Conservation (phyloP, 2,797 vertebrate genomes). For the Pyrocephalus nanus region DNA sequence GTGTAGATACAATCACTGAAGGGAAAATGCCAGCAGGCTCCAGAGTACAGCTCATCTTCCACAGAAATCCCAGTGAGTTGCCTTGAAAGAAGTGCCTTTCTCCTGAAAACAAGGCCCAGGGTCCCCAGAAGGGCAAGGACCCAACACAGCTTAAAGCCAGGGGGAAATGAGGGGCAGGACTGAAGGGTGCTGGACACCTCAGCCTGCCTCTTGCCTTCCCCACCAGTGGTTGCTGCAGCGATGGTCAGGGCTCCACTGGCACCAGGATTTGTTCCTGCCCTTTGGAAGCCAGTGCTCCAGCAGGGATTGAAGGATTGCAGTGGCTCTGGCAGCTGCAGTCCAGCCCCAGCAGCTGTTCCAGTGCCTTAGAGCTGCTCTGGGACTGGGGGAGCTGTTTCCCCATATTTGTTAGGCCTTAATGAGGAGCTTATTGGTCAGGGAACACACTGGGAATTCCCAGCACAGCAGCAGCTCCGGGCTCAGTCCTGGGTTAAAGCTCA, state of each 20-base stretch:
- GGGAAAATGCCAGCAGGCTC: neutral
- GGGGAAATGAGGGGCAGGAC: neutral
- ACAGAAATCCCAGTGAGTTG: neutral
- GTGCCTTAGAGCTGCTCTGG: neutral
- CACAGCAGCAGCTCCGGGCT: rapidly evolving
- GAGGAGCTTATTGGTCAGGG: neutral
- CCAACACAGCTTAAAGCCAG: neutral
- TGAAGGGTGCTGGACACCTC: neutral
- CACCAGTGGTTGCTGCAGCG: neutral
- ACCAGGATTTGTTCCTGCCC: neutral
- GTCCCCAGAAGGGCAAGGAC: neutral
- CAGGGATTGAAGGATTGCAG: neutral
- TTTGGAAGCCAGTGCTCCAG: neutral
- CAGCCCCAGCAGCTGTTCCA: neutral
- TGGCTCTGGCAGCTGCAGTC: neutral
- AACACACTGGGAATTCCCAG: neutral
- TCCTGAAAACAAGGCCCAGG: neutral
- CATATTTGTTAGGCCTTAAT: neutral
- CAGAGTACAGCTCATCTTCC: neutral
- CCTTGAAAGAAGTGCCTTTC: neutral
- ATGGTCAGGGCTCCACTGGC: neutral
- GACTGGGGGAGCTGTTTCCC: neutral
- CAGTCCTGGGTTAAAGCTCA: neutral
- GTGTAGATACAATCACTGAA: neutral
- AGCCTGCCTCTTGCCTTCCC: neutral